A percentile compares a stretch with the other conserved stretches of the same genome.
Conservation (phyloP, 2,113 vertebrate species). For the Dicentrarchus labrax region DNA sequence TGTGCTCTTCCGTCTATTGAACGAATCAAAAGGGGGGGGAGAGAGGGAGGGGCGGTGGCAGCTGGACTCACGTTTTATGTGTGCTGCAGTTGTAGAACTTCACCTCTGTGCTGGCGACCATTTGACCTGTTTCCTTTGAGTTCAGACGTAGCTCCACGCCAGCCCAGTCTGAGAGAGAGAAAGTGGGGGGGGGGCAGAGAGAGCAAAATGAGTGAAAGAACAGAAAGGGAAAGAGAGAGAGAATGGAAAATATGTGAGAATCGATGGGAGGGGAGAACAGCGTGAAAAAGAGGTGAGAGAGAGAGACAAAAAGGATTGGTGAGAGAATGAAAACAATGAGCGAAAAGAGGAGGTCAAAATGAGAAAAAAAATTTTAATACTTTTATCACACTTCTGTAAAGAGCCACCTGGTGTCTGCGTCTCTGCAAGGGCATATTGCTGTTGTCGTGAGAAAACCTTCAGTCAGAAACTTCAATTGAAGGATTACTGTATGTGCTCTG, state of each 20-base stretch:
- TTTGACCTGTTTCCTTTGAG: conserved; percentile 93
- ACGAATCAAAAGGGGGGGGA: conserved; percentile 29
- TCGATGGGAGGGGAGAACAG: background rate
- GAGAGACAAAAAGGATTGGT: background rate
- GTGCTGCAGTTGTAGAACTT: conserved; percentile 99
- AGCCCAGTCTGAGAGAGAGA: conserved; percentile 89
- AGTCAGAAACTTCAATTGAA: conserved; percentile 64
- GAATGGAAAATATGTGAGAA: background rate
- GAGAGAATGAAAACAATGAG: conserved; percentile 48
- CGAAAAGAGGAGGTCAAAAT: conserved; percentile 54
- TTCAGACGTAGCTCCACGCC: conserved; percentile 91
- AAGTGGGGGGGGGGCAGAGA: background rate
- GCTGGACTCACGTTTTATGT: conserved; percentile 92
- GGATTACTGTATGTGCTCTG: conserved; percentile 59
- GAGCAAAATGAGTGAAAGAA: conserved; percentile 6
- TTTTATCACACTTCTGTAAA: conserved; percentile 71
- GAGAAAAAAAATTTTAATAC: conserved; percentile 56
- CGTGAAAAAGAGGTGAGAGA: background rate
- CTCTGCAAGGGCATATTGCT: conserved; percentile 52
- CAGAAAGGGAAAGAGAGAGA: conserved; percentile 36
- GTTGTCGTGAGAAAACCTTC: conserved; percentile 63
- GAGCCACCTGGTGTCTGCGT: conserved; percentile 70
- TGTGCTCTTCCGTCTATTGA: conserved; percentile 64
- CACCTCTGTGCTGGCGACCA: conserved; percentile 95
- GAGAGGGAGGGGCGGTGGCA: background rate